Percentiles rank a stretch among this genome's conserved stretches.
phyloP scores from a whole-genome alignment of 2,113 vertebrate genomes.

The Eurypyga helias region DNA sequence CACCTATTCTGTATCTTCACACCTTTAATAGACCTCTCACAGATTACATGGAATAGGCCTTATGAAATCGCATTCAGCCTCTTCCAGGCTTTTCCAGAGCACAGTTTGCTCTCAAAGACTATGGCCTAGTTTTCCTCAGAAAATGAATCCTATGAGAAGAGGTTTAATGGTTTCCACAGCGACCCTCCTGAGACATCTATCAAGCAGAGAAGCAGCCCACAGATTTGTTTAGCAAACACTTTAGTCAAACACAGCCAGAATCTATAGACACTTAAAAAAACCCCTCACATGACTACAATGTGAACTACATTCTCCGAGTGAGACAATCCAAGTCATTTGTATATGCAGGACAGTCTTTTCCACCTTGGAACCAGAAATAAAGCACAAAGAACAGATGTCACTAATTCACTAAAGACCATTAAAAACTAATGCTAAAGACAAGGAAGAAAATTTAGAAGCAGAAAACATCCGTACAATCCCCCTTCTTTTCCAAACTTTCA shows the following conservation, averaged over 20 bases:
- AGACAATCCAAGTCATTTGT: background rate
- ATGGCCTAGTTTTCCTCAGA: slow-evolving; percentile 72
- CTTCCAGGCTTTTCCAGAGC: slow-evolving; percentile 18
- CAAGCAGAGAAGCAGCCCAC: slow-evolving; percentile 43
- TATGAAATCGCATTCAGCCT: slow-evolving; percentile 21
- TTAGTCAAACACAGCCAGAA: background rate
- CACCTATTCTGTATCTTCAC: background rate
- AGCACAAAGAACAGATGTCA: background rate
- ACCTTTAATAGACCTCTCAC: background rate
- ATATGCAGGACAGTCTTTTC: background rate
- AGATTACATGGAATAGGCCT: background rate
- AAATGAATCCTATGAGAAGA: slow-evolving; percentile 53
- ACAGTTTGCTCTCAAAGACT: slow-evolving; percentile 45
- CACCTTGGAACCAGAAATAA: background rate
- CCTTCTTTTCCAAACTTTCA: background rate
- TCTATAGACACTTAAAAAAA: background rate
- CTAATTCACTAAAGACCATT: background rate
- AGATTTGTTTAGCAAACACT: slow-evolving; percentile 41
- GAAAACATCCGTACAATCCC: background rate
- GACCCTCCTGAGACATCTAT: slow-evolving; percentile 42
- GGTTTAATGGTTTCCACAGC: slow-evolving; percentile 70
- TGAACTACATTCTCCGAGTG: background rate
- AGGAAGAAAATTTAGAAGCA: background rate
- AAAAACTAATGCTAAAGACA: background rate
- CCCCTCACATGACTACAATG: background rate